These are phyloP conservation scores for Aleiodes alternator DNA, from an alignment of 2,888 invertebrate genomes.

Conservation along the genomic window DNA sequence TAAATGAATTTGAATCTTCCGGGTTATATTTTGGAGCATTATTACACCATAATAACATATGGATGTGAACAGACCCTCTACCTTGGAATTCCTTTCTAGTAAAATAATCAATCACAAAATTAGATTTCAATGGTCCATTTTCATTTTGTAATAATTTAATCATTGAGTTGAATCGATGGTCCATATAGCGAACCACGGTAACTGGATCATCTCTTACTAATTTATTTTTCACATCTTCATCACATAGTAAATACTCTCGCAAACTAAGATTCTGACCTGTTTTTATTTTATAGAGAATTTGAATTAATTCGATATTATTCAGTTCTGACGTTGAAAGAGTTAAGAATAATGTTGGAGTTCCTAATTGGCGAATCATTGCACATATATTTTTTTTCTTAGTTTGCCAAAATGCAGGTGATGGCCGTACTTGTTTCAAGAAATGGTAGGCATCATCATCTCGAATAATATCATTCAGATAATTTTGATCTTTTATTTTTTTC, in stretches of 20 bases:
- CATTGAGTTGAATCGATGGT: background rate
- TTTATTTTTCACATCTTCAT: conserved; percentile 12
- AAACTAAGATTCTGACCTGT: no score
- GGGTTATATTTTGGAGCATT: background rate
- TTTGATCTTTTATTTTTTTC: conserved; percentile 16
- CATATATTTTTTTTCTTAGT: conserved; percentile 69
- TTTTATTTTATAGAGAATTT: conserved; percentile 64
- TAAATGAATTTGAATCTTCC: background rate
- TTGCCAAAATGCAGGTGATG: conserved; percentile 69
- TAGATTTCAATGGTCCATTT: background rate
- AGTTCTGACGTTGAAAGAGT: conserved; percentile 73
- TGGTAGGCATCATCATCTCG: conserved; percentile 38
- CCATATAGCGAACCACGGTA: background rate
- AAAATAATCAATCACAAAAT: conserved; percentile 10
- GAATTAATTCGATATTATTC: conserved; percentile 67
- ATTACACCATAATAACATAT: background rate
- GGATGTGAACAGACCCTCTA: background rate
- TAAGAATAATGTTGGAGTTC: conserved; percentile 69
- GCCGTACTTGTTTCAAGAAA: conserved; percentile 62
- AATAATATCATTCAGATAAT: conserved; percentile 42
- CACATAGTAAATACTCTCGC: background rate
- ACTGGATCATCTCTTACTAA: conserved; percentile 5
- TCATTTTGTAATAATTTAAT: background rate
- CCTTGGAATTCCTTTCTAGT: background rate
- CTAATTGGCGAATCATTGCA: conserved; percentile 71